Evolutionary conservation across 2,888 invertebrate species (phyloP), one percentile per base, ranked within the genome.

Genomic region (Chrysolina haemoptera): DNA sequence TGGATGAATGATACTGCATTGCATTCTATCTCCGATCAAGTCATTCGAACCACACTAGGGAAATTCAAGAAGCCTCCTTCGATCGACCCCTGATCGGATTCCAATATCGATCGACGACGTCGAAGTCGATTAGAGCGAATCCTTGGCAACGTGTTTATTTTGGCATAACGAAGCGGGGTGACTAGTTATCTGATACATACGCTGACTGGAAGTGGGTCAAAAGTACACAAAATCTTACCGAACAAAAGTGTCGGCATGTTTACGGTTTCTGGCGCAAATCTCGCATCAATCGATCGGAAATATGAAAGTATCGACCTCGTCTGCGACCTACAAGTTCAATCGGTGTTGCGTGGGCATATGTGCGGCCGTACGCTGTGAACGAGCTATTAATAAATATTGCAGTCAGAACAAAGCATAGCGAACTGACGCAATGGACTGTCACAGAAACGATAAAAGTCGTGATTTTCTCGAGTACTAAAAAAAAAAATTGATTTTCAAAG

Each of bases 281-380:
- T 20, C 43, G n/a, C 43, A 68, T 73, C 59, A 77, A 73, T 78
- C 76, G 76, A 74, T 77, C 68, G 78, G 79, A 79, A 81, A 82
- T 81, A 82, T 80, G 82, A 84, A 83, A 82, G 84, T 83, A 78
- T 79, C 82, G 84, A 83, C 85, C 84, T 84, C 84, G 84, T 84
- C 84, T 84, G 82, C 84, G 84, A 83, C 85, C 85, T 81, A 84
- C 84, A 83, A 83, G 83, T 85, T 84, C 83, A 84, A 79, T 82
- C 74, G 70, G 64, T 79, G 72, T 78, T 78, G 81, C 81, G 84
- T 82, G 80, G 82, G 82, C 74, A 76, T 53, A 66, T 40, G 53
- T 53, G 20, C 53, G 53, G 12, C 53, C 18, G 11, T 53, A 20
- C 18, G 22, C 20, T 20, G 65, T 50, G 68, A 69, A 70, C 20